Conservation (phyloP, 1,140 invertebrate species). For the Bursaphelenchus mucronatus region DNA sequence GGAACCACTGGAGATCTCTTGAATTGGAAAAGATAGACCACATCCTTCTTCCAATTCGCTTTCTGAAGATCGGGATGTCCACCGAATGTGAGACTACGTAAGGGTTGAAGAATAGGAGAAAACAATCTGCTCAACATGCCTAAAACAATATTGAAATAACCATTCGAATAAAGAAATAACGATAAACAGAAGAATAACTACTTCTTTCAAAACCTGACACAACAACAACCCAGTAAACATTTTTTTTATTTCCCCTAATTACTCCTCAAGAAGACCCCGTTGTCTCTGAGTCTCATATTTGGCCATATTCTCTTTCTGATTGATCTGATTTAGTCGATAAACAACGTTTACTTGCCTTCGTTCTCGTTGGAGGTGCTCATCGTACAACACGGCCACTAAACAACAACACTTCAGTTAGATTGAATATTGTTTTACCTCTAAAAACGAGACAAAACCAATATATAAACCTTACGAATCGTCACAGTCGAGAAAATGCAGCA, state of each 20-base stretch:
- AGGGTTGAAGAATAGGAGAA: neutral
- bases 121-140: neutral
- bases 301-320: constrained; percentile 53
- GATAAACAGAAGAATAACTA: neutral
- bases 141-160: neutral
- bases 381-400: constrained; percentile 45
- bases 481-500: constrained; percentile 44
- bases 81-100: neutral
- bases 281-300: constrained; percentile 48
- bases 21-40: constrained; percentile 89
- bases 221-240: neutral
- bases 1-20: constrained; percentile 75
- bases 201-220: neutral
- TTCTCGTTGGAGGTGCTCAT: constrained; percentile 43
- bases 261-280: neutral
- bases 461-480: constrained; percentile 34
- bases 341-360: constrained; percentile 49
- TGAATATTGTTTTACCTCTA: neutral
- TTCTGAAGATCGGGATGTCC: constrained; percentile 30
- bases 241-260: too few species aligned
- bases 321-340: constrained; percentile 37
- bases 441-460: constrained; percentile 14
- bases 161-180: neutral
- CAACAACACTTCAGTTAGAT: neutral
- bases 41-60: constrained; percentile 76